Conservation (phyloP, 1,140 invertebrate species). For the Riptortus pedestris region DNA sequence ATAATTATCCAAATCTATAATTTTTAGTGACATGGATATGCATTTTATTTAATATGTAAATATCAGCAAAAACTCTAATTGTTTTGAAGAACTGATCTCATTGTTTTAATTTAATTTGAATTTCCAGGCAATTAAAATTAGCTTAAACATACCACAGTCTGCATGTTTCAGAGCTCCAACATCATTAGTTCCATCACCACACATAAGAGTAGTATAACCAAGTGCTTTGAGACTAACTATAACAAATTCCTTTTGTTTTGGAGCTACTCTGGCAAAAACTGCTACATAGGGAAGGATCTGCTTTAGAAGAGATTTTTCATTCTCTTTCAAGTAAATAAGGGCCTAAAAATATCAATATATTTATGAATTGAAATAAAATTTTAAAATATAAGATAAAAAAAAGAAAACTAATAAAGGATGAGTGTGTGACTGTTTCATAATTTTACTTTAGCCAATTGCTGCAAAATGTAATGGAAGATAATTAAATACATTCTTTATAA, state of each 20-base stretch:
- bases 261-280: constrained; percentile 87
- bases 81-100: too few species aligned
- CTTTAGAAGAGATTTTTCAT: constrained; percentile 52
- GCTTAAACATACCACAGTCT: constrained; percentile 73
- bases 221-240: constrained; percentile 78
- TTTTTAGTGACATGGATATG: too few species aligned
- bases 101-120: too few species aligned
- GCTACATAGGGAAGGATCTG: constrained; percentile 72
- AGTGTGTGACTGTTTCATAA: too few species aligned
- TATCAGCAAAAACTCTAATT: too few species aligned
- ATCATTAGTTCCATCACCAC: constrained; percentile 99
- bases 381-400: not conserved
- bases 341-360: constrained; percentile 42
- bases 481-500: too few species aligned
- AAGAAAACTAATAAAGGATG: not conserved
- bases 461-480: too few species aligned
- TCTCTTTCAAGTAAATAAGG: constrained; percentile 56
- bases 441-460: too few species aligned
- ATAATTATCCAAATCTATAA: too few species aligned
- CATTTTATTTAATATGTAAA: too few species aligned
- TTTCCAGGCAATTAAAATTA: too few species aligned
- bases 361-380: not conserved
- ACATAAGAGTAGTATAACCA: constrained; percentile 92
- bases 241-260: constrained; percentile 94
- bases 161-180: constrained; percentile 99